Evolutionary conservation across 2,888 invertebrate genomes (phyloP).

Genomic region (Isoperla grammatica): DNA sequence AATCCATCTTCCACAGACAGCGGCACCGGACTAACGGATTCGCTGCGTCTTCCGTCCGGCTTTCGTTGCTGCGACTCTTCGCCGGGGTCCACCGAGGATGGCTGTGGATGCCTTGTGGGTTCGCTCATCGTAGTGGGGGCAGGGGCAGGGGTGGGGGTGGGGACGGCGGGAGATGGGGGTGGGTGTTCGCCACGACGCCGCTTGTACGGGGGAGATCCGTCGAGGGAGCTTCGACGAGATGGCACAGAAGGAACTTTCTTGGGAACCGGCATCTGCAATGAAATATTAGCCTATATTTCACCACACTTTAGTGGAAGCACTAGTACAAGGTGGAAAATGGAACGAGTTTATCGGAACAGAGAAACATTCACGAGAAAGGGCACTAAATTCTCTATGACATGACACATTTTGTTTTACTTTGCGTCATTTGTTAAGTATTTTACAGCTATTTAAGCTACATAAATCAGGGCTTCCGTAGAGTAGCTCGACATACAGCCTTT

Average conservation of each 20-base stretch:
- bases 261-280: constrained; percentile 16
- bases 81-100: constrained; percentile 24
- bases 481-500: too few species aligned
- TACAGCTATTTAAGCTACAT: too few species aligned
- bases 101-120: constrained; percentile 13
- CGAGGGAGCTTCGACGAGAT: background rate
- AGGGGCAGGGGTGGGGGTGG: constrained; percentile 27
- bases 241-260: constrained; percentile 10
- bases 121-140: constrained; percentile 25
- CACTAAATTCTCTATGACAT: too few species aligned
- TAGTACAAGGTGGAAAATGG: too few species aligned
- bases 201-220: constrained; percentile 28
- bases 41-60: constrained; percentile 22
- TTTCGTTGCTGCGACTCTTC: constrained; percentile 25
- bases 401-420: too few species aligned
- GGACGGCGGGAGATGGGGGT: constrained; percentile 24
- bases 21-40: constrained; percentile 18
- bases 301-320: too few species aligned
- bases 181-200: constrained; percentile 26
- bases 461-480: too few species aligned
- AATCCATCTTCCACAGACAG: constrained; percentile 20
- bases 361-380: too few species aligned
- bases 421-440: too few species aligned
- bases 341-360: too few species aligned
- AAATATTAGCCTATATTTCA: too few species aligned